phyloP scores from a whole-genome alignment of 2,797 vertebrate species.

The Dermochelys coriacea region DNA sequence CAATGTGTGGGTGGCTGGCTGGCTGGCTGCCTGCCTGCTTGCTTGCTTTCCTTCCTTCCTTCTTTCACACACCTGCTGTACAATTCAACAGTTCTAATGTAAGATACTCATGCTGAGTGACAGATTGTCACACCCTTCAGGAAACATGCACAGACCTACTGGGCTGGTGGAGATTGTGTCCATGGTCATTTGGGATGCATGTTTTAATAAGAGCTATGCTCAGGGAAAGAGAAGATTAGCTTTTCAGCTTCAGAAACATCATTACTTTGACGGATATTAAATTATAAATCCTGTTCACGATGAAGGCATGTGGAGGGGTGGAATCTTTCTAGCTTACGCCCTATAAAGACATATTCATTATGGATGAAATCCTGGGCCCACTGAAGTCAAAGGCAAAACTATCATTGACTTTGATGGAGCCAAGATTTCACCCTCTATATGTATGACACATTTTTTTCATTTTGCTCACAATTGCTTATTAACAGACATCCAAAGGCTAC shows the following conservation, averaged over 20 bases:
- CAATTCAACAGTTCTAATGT: conserved; percentile 38
- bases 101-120: not conserved
- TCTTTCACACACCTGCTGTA: not conserved
- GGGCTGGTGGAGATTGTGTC: conserved; percentile 6
- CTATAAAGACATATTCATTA: not conserved
- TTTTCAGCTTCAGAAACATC: not conserved
- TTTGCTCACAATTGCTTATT: not conserved
- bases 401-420: not conserved
- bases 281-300: conserved; percentile 32
- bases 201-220: not conserved
- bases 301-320: not conserved
- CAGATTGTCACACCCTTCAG: not conserved
- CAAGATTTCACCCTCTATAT: not conserved
- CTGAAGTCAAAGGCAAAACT: conserved; percentile 32
- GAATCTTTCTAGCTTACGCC: not conserved
- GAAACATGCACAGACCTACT: not conserved
- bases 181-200: not conserved
- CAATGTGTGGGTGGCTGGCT: conserved; percentile 57
- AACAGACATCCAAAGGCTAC: not conserved
- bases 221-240: not conserved
- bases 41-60: conserved; percentile 33
- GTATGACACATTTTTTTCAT: not conserved
- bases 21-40: conserved; percentile 42
- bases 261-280: conserved; percentile 49
- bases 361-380: conserved; percentile 4